Evolutionary conservation across 2,113 vertebrate genomes (phyloP), one percentile per base, ranked within the genome.

Genomic region (Lepus europaeus): DNA sequence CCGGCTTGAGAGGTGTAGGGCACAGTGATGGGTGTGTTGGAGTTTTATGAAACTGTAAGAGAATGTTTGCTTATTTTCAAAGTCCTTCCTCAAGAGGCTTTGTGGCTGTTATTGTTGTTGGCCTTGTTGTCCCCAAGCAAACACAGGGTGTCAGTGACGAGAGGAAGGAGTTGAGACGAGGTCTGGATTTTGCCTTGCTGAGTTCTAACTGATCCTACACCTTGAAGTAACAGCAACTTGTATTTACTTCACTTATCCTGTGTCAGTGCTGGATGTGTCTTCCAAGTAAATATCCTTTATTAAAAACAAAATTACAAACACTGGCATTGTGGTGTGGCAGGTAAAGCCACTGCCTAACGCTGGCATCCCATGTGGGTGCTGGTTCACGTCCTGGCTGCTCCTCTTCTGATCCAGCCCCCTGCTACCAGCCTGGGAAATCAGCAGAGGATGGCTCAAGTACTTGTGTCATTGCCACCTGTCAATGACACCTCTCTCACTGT

Each of bases 201-300:
- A 73, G n/a, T 91, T 88, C 53, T 45, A 51, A 69, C n/a, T 83
- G 56, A 49, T 45, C 76, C 86, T 77, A 68, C 49, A 69, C 17
- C 17, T 94, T 83, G 33, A 77, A 73, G 11, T 76, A 25, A n/a
- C 45, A 61, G 17, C 53, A 33, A 33, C 27, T 89, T 84, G 56
- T 78, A 49, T 73, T 70, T 92, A 87, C 59, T 63, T 82, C 33
- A 83, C 72, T 83, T 84, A 92, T 56, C 70, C 69, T 78, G 25
- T 72, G 31, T 82, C n/a, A 87, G 61, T 74, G 59, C 59, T 80
- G 73, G 49, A 33, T 74, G 64, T 33, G 36, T 63, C 69, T 63
- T 70, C 84, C 63, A 25, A 91, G 27, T 53, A 31, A 77, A 31
- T 77, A 49, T 59, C 5, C 51, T 59, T 68, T 59, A 69, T 77